Conservation (phyloP, 2,113 vertebrate genomes). For the Cheilinus undulatus region DNA sequence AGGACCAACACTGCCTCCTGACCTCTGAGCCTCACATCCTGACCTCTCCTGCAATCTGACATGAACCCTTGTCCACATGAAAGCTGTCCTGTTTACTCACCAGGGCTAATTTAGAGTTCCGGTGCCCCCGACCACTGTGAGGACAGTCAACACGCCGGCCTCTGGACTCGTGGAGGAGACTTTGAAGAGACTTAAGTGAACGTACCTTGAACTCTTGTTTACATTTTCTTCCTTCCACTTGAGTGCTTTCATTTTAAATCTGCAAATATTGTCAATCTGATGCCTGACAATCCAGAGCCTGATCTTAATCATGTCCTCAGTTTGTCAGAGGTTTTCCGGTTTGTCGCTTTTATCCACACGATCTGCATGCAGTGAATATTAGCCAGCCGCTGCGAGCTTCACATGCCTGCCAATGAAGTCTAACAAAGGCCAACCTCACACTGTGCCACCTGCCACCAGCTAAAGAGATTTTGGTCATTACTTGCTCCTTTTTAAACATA, state of each 20-base stretch:
- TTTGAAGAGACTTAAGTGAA: constrained; percentile 19
- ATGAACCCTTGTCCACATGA: constrained; percentile 74
- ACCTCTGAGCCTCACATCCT: constrained; percentile 72
- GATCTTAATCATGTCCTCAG: neutral
- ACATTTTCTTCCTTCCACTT: neutral
- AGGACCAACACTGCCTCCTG: constrained; percentile 66
- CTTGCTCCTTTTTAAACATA: constrained; percentile 75
- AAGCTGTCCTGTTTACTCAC: constrained; percentile 74
- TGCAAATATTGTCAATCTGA: neutral
- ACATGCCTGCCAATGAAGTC: constrained; percentile 47
- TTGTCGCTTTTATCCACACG: constrained; percentile 14
- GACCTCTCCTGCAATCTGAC: constrained; percentile 74
- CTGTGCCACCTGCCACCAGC: constrained; percentile 67
- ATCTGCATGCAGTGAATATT: constrained; percentile 31
- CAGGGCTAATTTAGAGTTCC: constrained; percentile 74
- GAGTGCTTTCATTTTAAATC: neutral
- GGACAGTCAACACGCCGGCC: constrained; percentile 56
- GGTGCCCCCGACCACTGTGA: constrained; percentile 63
- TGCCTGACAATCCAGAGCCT: neutral
- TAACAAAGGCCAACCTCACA: constrained; percentile 58
- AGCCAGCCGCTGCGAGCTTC: constrained; percentile 36
- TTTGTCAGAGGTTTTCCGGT: neutral
- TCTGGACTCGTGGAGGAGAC: constrained; percentile 41
- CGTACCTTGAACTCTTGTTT: constrained; percentile 1
- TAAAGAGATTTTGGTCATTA: constrained; percentile 79